phyloP scores from a whole-genome alignment of 1,140 invertebrate genomes.

The Mylabris phalerata region DNA sequence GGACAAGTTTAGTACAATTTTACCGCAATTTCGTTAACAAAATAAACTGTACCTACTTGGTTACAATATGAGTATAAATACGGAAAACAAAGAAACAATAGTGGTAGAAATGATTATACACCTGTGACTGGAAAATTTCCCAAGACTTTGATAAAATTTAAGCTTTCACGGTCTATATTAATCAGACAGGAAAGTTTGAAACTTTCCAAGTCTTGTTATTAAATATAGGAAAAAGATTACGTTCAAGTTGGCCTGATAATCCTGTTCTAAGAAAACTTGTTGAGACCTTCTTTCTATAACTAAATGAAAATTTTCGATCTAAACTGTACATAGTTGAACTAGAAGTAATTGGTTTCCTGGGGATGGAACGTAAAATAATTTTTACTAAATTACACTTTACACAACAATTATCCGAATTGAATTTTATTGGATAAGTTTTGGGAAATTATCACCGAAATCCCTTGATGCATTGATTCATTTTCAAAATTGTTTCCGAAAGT shows the following conservation, averaged over 20 bases:
- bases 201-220: slow-evolving; percentile 15
- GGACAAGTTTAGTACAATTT: too few species aligned
- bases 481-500: too few species aligned
- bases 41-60: too few species aligned
- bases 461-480: too few species aligned
- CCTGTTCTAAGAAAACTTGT: slow-evolving; percentile 7
- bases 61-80: too few species aligned
- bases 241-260: slow-evolving; percentile 8
- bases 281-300: background rate
- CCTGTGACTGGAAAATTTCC: background rate
- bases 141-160: background rate
- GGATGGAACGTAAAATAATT: too few species aligned
- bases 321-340: background rate
- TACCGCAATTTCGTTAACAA: background rate
- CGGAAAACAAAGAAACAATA: background rate
- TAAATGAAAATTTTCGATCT: slow-evolving; percentile 8
- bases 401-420: too few species aligned
- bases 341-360: too few species aligned
- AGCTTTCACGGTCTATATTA: slow-evolving; percentile 9
- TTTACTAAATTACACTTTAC: too few species aligned
- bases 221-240: slow-evolving; percentile 16
- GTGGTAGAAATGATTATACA: background rate
- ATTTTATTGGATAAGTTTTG: too few species aligned
- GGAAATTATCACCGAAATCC: too few species aligned
- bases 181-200: slow-evolving; percentile 18